Evolutionary conservation across 2,113 vertebrate species (phyloP), one percentile per base, ranked within the genome.

Genomic region (Cairina moschata): DNA sequence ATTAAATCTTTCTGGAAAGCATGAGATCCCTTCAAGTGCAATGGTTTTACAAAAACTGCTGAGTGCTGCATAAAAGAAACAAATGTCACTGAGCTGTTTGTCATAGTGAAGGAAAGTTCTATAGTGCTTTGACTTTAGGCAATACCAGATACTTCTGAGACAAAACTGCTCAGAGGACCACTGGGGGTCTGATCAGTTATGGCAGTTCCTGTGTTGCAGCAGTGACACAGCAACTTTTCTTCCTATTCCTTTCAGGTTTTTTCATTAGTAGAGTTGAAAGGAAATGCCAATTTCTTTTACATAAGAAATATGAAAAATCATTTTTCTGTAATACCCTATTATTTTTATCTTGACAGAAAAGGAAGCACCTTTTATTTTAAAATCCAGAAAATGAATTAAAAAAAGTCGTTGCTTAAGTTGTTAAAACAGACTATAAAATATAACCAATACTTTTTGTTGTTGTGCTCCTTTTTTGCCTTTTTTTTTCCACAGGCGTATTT

Each of bases 161-260:
- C 86, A 93, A 67, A 93, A 58, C 86, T 91, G 60, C 83, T 86
- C 17, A 25, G 71, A 77, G 3, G 91, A 91, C 86, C 91, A 91
- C 91, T 95, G 86, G 80, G 56, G 84, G 90, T 59, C 91, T 95
- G 63, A 94, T 96, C 91, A 2, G 94, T 94, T 97, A 91, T 90
- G 90, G 94, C 90, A 96, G 93, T 97, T 96, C 90, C 88, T 91
- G 75, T 95, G 79, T 96, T 95, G 91, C 94, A 95, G 91, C 76
- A 86, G 23, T 96, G 89, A 93, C 72, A 86, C 46, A 86, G 88
- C 93, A 88, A 34, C 79, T 94, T 90, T 86, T 90, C 90, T 96
- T 94, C 84, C 93, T 88, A 85, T 85, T 91, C 59, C 79, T 94
- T 88, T 46, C 21, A 6, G 38, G 65, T 69, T 91, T 89, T 80